phyloP scores from a whole-genome alignment of 2,113 vertebrate genomes.

The Trogon surrucura region DNA sequence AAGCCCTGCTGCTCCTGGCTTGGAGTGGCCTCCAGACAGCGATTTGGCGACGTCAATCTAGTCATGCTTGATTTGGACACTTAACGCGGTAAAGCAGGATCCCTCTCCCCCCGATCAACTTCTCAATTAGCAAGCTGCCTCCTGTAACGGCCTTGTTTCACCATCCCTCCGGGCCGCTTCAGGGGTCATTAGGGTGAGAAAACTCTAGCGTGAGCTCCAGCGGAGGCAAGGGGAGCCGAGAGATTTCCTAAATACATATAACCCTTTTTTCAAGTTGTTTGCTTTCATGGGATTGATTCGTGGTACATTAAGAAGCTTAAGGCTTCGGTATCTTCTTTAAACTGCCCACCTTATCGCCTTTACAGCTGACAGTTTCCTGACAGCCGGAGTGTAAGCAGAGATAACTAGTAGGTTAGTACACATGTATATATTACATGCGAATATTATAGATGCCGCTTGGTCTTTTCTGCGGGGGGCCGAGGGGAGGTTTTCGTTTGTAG shows the following conservation, averaged over 20 bases:
- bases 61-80: conserved; percentile 86
- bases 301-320: conserved; percentile 80
- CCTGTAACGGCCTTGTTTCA: conserved; percentile 83
- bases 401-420: conserved; percentile 77
- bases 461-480: neutral
- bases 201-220: conserved; percentile 53
- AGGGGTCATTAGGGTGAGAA: conserved; percentile 74
- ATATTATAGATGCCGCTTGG: neutral
- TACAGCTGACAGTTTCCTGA: conserved; percentile 69
- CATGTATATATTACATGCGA: conserved; percentile 42
- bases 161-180: conserved; percentile 68
- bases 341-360: conserved; percentile 75
- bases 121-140: conserved; percentile 90
- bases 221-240: neutral
- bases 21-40: conserved; percentile 82
- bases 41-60: conserved; percentile 84
- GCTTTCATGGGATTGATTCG: conserved; percentile 78
- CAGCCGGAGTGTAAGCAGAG: conserved; percentile 61
- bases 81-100: conserved; percentile 75
- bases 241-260: conserved; percentile 62
- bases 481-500: neutral
- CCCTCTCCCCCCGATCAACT: conserved; percentile 82
- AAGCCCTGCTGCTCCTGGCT: conserved; percentile 78
- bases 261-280: conserved; percentile 74
- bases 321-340: conserved; percentile 72